Evolutionary conservation across 2,888 invertebrate genomes (phyloP).

Genomic region (Leptopilina syphax): DNA sequence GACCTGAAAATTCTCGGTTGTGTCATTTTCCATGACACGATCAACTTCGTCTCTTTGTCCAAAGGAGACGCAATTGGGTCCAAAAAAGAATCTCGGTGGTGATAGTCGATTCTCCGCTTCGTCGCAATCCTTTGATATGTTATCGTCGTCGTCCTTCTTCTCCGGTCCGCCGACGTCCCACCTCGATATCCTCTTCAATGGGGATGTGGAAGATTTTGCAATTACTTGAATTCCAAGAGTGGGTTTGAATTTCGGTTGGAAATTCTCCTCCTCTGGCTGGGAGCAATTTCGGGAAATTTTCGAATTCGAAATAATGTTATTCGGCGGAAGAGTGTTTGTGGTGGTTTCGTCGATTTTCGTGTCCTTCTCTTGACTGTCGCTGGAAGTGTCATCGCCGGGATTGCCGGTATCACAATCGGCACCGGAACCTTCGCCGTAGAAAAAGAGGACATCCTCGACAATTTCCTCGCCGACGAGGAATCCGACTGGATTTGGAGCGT

Average conservation of each 20-base stretch:
- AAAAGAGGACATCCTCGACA: constrained; percentile 83
- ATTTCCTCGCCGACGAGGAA: constrained; percentile 83
- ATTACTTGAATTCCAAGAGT: constrained; percentile 75
- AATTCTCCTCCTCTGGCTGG: not conserved
- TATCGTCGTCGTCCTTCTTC: constrained; percentile 65
- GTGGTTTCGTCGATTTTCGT: constrained; percentile 66
- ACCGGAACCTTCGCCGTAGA: constrained; percentile 86
- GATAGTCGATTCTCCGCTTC: constrained; percentile 45
- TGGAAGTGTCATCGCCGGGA: constrained; percentile 73
- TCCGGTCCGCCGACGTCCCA: constrained; percentile 77
- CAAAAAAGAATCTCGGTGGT: constrained; percentile 74
- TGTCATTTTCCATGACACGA: not conserved
- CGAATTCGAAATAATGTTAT: constrained; percentile 45
- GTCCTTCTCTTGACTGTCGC: constrained; percentile 69
- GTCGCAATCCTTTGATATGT: constrained; percentile 63
- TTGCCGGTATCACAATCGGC: constrained; percentile 87
- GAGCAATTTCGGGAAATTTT: not conserved
- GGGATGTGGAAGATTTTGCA: constrained; percentile 57
- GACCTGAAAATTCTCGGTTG: not conserved
- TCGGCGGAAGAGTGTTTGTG: constrained; percentile 58
- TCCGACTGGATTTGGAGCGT: constrained; percentile 75
- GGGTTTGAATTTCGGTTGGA: constrained; percentile 70
- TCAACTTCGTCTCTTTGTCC: constrained; percentile 50
- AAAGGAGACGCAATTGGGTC: constrained; percentile 74
- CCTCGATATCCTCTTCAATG: constrained; percentile 73